These are phyloP conservation scores for Cataglyphis hispanica DNA, from an alignment of 1,140 invertebrate genomes.

Conservation along the genomic window DNA sequence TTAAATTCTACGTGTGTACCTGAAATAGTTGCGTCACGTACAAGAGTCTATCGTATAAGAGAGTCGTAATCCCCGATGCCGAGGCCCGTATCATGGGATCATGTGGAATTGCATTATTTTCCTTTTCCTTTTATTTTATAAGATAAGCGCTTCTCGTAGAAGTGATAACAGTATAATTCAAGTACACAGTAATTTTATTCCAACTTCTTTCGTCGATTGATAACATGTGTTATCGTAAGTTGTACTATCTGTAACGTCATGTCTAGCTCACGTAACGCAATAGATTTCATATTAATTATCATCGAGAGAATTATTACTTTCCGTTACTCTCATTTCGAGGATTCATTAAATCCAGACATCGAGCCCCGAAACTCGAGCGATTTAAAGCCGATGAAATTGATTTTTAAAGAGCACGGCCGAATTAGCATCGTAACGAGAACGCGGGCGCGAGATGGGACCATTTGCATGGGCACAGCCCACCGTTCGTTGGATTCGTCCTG, in stretches of 20 bases:
- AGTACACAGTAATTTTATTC: not conserved
- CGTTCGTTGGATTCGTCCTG: not conserved
- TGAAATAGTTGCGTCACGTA: constrained; percentile 30
- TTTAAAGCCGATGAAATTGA: constrained; percentile 51
- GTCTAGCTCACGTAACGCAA: not conserved
- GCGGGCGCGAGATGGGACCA: constrained; percentile 44
- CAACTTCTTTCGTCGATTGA: not conserved
- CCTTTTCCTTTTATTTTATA: not conserved
- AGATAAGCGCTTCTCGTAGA: not conserved
- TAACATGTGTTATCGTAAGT: not conserved
- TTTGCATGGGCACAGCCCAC: constrained; percentile 32
- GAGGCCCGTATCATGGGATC: not conserved
- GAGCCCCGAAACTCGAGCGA: not conserved
- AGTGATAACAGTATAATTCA: too few species aligned
- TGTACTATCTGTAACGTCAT: not conserved
- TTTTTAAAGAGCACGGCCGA: constrained; percentile 48
- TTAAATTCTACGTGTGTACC: constrained; percentile 52
- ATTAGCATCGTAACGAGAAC: constrained; percentile 57
- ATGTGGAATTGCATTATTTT: not conserved
- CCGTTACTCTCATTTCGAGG: not conserved
- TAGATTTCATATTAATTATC: constrained; percentile 5
- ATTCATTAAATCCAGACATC: constrained; percentile 38
- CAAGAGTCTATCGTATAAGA: not conserved
- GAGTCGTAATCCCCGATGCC: not conserved
- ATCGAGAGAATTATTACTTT: not conserved